Evolutionary conservation across 1,140 invertebrate species (phyloP), one percentile per base, ranked within the genome.

Genomic region (Drosophila subpulchrella): DNA sequence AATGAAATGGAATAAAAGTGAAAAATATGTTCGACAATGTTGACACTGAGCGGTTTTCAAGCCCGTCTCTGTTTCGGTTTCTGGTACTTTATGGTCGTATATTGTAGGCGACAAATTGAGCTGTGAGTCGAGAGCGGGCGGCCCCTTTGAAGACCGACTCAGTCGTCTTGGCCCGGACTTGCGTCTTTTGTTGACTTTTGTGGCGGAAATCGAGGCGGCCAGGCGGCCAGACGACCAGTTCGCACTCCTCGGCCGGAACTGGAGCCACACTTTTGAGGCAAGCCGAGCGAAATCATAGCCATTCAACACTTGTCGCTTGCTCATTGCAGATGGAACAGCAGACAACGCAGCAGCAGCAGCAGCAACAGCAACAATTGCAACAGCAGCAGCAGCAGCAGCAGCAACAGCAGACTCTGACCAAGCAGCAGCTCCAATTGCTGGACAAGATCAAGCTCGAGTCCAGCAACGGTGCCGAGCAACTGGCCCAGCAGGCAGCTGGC

Each of bases 261-360:
- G 81, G 66, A 79, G 77, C 75, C 88, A 81, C 77, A 81, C 88
- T 91, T 84, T 90, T 85, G 58, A 81, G 86, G 48, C 61, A 65
- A 59, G 60, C 65, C 63, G 78, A 68, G 42, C 60, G 70, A 62
- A 50, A 50, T 62, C 74, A 80, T 71, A 50, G 62, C 77, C 77
- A 82, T 73, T 92, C 81, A 91, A 78, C 83, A 74, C 70, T 80
- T 80, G 67, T 75, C 72, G 54, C 61, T 81, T 82, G 75, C 47
- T 58, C 78, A 75, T 92, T 92, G 88, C 88, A 92, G 91, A 92
- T 92, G 91, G 91, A 91, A 91, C 60, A 79, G 63, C 90, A 90
- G 80, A 42, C 82, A 50, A 70, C 80, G 67, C 73, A 76, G 55
- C 90, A 91, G 67, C 89, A 90, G 32, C 80, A 75, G 17, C 84